phyloP scores from a whole-genome alignment of 2,888 invertebrate species.

The Aethes cnicana region DNA sequence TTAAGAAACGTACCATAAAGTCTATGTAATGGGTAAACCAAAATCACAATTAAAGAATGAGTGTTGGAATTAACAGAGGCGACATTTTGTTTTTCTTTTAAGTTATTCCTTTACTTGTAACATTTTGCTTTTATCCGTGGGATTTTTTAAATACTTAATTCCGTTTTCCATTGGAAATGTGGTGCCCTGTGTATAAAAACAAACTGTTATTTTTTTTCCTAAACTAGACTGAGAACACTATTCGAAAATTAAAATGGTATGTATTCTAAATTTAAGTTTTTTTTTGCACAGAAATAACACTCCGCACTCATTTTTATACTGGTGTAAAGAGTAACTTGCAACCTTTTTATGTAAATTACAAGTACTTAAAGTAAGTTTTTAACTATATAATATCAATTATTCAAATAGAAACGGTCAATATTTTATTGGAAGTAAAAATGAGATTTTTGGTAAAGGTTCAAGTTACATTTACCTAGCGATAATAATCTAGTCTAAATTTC shows the following conservation, averaged over 20 bases:
- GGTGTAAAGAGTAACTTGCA: conserved; percentile 49
- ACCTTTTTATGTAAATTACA: conserved; percentile 30
- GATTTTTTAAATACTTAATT: not conserved
- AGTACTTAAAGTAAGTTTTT: no score
- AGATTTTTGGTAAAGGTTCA: conserved; percentile 11
- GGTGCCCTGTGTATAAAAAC: conserved; percentile 22
- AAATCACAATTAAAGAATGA: conserved; percentile 82
- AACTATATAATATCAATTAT: not conserved
- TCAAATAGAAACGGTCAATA: not conserved
- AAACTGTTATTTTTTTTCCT: conserved; percentile 39
- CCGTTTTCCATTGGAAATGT: not conserved
- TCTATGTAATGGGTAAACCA: conserved; percentile 71
- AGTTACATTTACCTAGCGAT: conserved; percentile 47
- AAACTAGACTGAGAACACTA: conserved; percentile 52
- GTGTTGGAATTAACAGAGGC: conserved; percentile 82
- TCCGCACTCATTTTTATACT: conserved; percentile 68
- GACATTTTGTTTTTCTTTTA: conserved; percentile 73
- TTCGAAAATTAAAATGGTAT: conserved; percentile 67
- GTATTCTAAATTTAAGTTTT: conserved; percentile 68
- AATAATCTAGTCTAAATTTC: conserved; percentile 36
- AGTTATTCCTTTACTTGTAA: conserved; percentile 54
- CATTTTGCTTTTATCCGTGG: conserved; percentile 21
- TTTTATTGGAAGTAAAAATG: no score
- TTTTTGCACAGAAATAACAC: conserved; percentile 66
- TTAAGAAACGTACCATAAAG: conserved; percentile 63